These are phyloP conservation scores for Cloeon dipterum DNA, from an alignment of 2,888 invertebrate species.

Conservation along the genomic window DNA sequence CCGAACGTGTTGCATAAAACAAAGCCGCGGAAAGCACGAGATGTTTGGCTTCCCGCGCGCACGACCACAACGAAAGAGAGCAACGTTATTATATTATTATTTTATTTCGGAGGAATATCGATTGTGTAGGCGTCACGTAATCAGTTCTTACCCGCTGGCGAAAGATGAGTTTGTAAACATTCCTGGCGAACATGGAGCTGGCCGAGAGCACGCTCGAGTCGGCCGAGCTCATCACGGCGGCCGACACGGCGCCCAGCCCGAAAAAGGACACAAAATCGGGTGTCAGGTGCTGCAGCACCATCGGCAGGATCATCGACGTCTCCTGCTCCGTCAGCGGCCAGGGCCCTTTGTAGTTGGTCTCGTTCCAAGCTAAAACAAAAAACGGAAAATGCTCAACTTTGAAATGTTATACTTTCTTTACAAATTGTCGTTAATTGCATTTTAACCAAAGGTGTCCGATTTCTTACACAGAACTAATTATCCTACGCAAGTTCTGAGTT, in stretches of 20 bases:
- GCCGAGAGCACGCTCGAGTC: slow-evolving; percentile 96
- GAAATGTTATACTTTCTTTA: too few species aligned
- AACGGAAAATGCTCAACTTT: too few species aligned
- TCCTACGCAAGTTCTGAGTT: too few species aligned
- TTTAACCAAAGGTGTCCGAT: too few species aligned
- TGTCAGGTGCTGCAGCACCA: slow-evolving; percentile 91
- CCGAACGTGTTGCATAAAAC: too few species aligned
- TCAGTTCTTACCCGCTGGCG: slow-evolving; percentile 54
- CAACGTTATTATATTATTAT: too few species aligned
- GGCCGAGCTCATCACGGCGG: slow-evolving; percentile 98
- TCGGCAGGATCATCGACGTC: slow-evolving; percentile 86
- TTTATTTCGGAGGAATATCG: too few species aligned
- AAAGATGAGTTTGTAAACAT: slow-evolving; percentile 94
- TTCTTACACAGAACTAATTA: too few species aligned
- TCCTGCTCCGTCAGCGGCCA: slow-evolving; percentile 50
- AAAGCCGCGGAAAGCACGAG: too few species aligned
- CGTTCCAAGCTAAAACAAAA: slow-evolving; percentile 70
- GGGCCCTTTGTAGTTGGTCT: slow-evolving; percentile 61
- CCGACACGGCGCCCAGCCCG: slow-evolving; percentile 93
- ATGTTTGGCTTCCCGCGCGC: too few species aligned
- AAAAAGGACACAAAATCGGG: slow-evolving; percentile 93
- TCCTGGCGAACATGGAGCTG: slow-evolving; percentile 96
- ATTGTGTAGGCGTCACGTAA: neutral
- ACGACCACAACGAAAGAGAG: too few species aligned
- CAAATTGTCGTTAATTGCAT: too few species aligned